Evolutionary conservation across 2,113 vertebrate genomes (phyloP), one percentile per base, ranked within the genome.

Genomic region (Menidia beryllina): DNA sequence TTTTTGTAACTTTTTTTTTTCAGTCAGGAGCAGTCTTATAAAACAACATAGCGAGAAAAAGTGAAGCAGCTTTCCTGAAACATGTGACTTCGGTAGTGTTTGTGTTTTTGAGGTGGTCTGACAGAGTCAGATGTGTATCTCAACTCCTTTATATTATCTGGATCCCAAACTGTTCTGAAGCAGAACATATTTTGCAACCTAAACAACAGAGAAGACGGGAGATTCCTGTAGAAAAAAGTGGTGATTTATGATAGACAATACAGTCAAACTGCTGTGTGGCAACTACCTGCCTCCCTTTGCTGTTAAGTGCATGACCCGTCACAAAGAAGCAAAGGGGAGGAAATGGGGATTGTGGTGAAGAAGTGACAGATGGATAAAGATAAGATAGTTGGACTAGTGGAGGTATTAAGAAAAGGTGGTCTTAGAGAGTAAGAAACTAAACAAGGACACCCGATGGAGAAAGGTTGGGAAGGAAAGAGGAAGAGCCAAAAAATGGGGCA

Each of bases 131-230:
- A 67, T 57, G 54, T 15, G 77, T 82, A 77, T 64, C 65, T 83
- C 66, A 65, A 52, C 77, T 78, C 75, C 79, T 85, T 87, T 84
- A 82, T 86, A 86, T 85, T 87, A 86, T 87, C 66, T 62, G 71
- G 75, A 77, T 75, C 69, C 73, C 85, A 82, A 83, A 89, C 75
- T 89, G 87, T 85, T 85, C 69, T 64, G 77, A 79, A 65, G 74
- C 75, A 74, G 75, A 73, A 73, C 67, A 73, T 30, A 25, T 64
- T 72, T 59, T 67, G 26, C 72, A 67, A 63, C 82, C 84, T 72
- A 79, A 80, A 81, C 36, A 3, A 15, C 68, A 43, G 50, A 71
- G 59, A 43, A 0, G 26, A 30, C 23, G 47, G 38, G 30, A 58
- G 49, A 75, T n/a, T n/a, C n/a, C n/a, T n/a, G n/a, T n/a, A 38